Percentiles rank a stretch among this genome's conserved stretches.
Conservation (phyloP, 2,888 invertebrate genomes). For the Ligdia adustata region DNA sequence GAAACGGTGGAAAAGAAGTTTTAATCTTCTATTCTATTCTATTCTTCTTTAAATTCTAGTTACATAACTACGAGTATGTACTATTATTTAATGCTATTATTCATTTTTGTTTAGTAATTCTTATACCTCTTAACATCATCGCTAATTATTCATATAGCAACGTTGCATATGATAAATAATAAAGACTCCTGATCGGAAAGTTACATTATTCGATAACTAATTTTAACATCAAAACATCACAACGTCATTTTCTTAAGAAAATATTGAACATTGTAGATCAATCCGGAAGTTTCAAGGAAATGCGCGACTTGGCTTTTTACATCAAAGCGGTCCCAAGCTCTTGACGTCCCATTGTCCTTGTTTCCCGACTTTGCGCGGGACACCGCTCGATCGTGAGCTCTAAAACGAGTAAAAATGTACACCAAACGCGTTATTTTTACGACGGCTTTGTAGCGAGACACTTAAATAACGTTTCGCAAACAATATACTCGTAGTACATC, state of each 20-base stretch:
- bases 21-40: too few species aligned
- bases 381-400: conserved; percentile 16
- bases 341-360: conserved; percentile 30
- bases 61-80: too few species aligned
- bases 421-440: conserved; percentile 50
- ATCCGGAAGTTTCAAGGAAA: conserved; percentile 26
- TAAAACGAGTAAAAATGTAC: conserved; percentile 42
- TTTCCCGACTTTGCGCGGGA: conserved; percentile 17
- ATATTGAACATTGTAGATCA: conserved; percentile 21
- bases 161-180: too few species aligned
- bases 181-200: too few species aligned
- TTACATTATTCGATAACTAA: not conserved
- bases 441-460: conserved; percentile 42
- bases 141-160: too few species aligned
- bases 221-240: not conserved
- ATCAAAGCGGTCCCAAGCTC: conserved; percentile 28
- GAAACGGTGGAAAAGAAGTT: too few species aligned
- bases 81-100: too few species aligned
- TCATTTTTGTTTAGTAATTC: too few species aligned
- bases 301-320: conserved; percentile 31
- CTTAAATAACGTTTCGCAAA: conserved; percentile 46
- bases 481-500: conserved; percentile 42
- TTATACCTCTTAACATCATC: too few species aligned
- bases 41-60: too few species aligned
- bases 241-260: not conserved